Percentiles rank a stretch among this genome's conserved stretches.
These are phyloP conservation scores for Agrilus biguttatus DNA, from an alignment of 2,888 invertebrate genomes.

Conservation along the genomic window DNA sequence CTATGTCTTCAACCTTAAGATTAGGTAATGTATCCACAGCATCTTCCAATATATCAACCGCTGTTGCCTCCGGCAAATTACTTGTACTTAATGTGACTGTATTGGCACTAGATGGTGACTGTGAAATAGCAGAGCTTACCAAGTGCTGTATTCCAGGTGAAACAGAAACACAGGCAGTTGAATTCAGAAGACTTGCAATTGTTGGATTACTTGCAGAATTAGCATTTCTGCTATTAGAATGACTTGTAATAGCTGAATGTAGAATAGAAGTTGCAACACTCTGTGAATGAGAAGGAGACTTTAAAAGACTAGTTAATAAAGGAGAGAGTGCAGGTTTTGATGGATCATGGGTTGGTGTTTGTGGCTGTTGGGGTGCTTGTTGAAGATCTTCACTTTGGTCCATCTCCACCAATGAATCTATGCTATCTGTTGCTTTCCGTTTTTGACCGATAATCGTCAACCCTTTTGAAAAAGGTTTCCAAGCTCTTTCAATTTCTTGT, in stretches of 20 bases:
- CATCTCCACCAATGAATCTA: conserved; percentile 21
- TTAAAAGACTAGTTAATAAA: conserved; percentile 66
- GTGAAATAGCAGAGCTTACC: conserved; percentile 33
- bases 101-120: conserved; percentile 17
- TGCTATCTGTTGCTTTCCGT: conserved; percentile 25
- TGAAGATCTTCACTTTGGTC: conserved; percentile 18
- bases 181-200: conserved; percentile 39
- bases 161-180: conserved; percentile 22
- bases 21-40: conserved; percentile 20
- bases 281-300: conserved; percentile 46
- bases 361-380: conserved; percentile 9
- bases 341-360: conserved; percentile 13
- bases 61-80: conserved; percentile 13
- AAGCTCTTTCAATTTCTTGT: conserved; percentile 43
- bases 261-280: conserved; percentile 29
- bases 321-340: conserved; percentile 49
- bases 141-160: conserved; percentile 37
- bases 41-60: conserved; percentile 19
- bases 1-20: conserved; percentile 31
- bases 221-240: conserved; percentile 18
- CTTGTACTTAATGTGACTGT: conserved; percentile 12
- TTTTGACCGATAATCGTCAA: conserved; percentile 19
- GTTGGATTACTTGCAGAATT: conserved; percentile 29
- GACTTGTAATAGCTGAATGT: conserved; percentile 29
- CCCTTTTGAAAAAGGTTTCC: conserved; percentile 34